Conservation (phyloP, 35 echinoderm and acorn worm genomes). For the Diadema setosum region DNA sequence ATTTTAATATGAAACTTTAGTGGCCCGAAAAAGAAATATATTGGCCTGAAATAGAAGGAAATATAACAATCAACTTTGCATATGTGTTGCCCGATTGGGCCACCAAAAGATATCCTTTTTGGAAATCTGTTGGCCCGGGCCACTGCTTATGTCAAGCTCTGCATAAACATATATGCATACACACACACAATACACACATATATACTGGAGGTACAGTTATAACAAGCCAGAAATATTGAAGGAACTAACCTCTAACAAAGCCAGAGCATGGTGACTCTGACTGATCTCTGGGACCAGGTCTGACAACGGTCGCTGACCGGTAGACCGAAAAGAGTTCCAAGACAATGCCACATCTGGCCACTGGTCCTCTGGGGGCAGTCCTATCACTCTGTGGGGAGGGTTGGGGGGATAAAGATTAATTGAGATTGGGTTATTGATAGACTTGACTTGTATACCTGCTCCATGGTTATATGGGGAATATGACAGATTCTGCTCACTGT, state of each 20-base stretch:
- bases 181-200: no score
- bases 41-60: no score
- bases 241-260: slow-evolving; percentile 50
- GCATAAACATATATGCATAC: no score
- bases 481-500: not conserved
- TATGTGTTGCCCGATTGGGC: no score
- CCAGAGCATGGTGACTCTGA: slow-evolving; percentile 26
- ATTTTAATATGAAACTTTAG: no score
- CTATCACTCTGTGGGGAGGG: slow-evolving; percentile 63
- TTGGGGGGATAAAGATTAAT: not conserved
- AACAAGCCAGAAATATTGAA: no score
- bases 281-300: slow-evolving; percentile 34
- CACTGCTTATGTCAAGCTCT: no score
- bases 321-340: slow-evolving; percentile 67
- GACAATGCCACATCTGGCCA: slow-evolving; percentile 80
- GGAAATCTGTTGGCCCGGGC: no score
- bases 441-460: not conserved
- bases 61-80: no score
- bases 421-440: not conserved
- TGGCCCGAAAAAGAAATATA: no score
- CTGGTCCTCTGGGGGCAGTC: slow-evolving; percentile 55
- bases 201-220: no score
- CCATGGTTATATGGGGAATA: not conserved
- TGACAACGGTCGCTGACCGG: slow-evolving; percentile 10
- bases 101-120: no score